Evolutionary conservation across 2,797 vertebrate genomes (phyloP).

Genomic region (Tarsius wallacei): DNA sequence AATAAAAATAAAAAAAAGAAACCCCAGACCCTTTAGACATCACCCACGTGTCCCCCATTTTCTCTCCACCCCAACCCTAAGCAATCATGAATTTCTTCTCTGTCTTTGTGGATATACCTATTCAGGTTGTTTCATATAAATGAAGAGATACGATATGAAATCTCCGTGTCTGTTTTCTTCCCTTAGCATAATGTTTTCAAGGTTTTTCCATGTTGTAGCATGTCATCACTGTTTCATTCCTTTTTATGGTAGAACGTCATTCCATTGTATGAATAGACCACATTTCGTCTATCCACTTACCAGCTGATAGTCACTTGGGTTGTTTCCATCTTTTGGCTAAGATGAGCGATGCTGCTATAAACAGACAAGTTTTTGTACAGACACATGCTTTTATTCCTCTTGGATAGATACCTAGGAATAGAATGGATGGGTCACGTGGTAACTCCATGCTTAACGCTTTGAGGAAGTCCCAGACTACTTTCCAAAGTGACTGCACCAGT

Average conservation of each 20-base stretch:
- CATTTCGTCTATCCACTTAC: background rate
- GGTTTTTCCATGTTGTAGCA: background rate
- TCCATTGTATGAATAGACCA: background rate
- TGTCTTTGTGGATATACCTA: background rate
- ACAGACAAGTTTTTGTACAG: background rate
- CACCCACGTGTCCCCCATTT: background rate
- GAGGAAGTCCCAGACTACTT: background rate
- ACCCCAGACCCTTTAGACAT: background rate
- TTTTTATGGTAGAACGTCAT: background rate
- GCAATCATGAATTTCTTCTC: background rate
- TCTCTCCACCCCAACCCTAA: background rate
- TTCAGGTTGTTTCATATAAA: background rate
- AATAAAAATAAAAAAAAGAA: background rate
- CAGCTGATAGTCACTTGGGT: background rate
- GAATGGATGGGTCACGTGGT: background rate
- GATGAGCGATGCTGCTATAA: background rate
- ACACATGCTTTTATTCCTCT: background rate
- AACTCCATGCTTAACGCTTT: background rate
- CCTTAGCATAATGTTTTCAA: background rate
- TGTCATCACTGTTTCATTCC: background rate
- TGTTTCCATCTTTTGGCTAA: slow-evolving; percentile 9
- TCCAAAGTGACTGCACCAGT: background rate
- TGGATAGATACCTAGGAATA: background rate
- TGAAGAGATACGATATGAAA: background rate
- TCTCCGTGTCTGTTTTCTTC: background rate